Percentiles rank a stretch among this genome's conserved stretches.
phyloP scores from a whole-genome alignment of 2,113 vertebrate species.

The Clinocottus analis region DNA sequence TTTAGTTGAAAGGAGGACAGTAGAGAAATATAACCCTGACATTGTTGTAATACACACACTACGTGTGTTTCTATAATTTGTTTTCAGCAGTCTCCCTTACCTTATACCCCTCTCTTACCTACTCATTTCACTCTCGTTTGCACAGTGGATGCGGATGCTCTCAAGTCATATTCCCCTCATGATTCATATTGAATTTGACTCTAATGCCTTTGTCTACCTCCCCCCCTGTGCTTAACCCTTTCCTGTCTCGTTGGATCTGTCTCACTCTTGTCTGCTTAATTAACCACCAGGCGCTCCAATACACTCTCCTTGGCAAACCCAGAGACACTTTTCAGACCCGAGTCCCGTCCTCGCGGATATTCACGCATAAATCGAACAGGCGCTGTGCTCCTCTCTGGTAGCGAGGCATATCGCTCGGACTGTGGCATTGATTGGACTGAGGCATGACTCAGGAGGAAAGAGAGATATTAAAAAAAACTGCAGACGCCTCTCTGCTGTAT shows the following conservation, averaged over 20 bases:
- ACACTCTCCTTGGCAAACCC: slow-evolving; percentile 45
- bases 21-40: slow-evolving; percentile 1
- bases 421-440: slow-evolving; percentile 76
- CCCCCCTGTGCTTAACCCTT: slow-evolving; percentile 51
- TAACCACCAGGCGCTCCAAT: slow-evolving; percentile 48
- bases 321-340: slow-evolving; percentile 55
- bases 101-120: slow-evolving; percentile 32
- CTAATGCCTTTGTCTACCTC: slow-evolving; percentile 52
- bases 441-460: slow-evolving; percentile 68
- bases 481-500: slow-evolving; percentile 63
- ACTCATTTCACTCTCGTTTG: slow-evolving; percentile 66
- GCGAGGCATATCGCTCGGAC: slow-evolving; percentile 73
- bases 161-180: slow-evolving; percentile 34
- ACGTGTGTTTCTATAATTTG: slow-evolving; percentile 5
- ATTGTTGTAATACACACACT: not conserved
- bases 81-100: not conserved
- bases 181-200: slow-evolving; percentile 53
- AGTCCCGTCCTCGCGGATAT: slow-evolving; percentile 54
- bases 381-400: slow-evolving; percentile 46
- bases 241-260: slow-evolving; percentile 32
- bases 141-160: slow-evolving; percentile 51
- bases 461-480: slow-evolving; percentile 78
- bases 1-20: slow-evolving; percentile 45
- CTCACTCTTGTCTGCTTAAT: slow-evolving; percentile 61
- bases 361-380: slow-evolving; percentile 71